Evolutionary conservation across 2,888 invertebrate genomes (phyloP).

Genomic region (Achlya flavicornis): DNA sequence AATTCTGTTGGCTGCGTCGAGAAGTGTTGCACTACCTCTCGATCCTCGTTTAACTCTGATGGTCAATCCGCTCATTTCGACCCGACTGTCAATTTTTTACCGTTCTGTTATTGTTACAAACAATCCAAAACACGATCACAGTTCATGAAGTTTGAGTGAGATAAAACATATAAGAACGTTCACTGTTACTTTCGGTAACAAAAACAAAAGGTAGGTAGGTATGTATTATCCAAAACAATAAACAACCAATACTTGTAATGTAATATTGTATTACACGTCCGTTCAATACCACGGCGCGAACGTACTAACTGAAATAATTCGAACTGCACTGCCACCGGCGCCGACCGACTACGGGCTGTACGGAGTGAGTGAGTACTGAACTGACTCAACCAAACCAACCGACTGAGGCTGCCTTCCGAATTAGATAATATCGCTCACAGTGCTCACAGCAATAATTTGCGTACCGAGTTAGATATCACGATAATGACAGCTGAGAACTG

Average conservation of each 20-base stretch:
- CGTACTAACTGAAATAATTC: slow-evolving; percentile 57
- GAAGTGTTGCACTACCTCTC: slow-evolving; percentile 82
- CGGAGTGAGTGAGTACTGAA: slow-evolving; percentile 10
- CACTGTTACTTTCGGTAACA: slow-evolving; percentile 33
- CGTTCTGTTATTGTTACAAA: slow-evolving; percentile 71
- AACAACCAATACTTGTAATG: slow-evolving; percentile 17
- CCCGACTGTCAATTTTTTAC: slow-evolving; percentile 67
- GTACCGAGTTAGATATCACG: too few species aligned
- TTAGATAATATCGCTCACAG: too few species aligned
- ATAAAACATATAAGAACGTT: slow-evolving; percentile 35
- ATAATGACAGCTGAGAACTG: too few species aligned
- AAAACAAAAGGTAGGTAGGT: slow-evolving; percentile 31
- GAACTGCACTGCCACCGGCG: not conserved
- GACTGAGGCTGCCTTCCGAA: too few species aligned
- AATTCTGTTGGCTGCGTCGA: slow-evolving; percentile 83
- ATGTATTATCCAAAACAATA: slow-evolving; percentile 56
- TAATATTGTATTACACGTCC: slow-evolving; percentile 49
- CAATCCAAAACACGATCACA: slow-evolving; percentile 70
- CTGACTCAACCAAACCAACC: not conserved
- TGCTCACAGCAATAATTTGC: too few species aligned
- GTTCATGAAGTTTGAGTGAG: slow-evolving; percentile 63
- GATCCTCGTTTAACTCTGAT: slow-evolving; percentile 82
- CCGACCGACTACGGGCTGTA: too few species aligned
- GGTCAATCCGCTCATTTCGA: slow-evolving; percentile 84
- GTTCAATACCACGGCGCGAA: slow-evolving; percentile 64